A percentile compares a stretch with the other conserved stretches of the same genome.
phyloP scores from a whole-genome alignment of 2,888 invertebrate species.

The Heliconius ismenius region DNA sequence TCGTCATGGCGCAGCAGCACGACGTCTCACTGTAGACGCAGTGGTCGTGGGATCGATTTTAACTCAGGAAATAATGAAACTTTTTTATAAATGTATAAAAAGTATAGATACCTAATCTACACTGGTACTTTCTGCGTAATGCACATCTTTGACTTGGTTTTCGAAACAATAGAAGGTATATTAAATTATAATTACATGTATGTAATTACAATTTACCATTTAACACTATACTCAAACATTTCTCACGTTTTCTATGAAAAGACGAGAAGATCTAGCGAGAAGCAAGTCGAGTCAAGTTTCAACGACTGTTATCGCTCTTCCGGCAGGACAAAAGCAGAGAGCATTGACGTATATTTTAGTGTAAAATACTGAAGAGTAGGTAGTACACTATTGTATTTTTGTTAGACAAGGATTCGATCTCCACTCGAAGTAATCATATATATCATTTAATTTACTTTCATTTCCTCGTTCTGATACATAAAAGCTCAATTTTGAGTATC shows the following conservation, averaged over 20 bases:
- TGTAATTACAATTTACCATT: background rate
- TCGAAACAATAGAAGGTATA: no score
- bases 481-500: no score
- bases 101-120: no score
- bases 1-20: no score
- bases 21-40: no score
- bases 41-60: no score
- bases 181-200: background rate
- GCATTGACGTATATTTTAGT: slow-evolving; percentile 11
- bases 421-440: background rate
- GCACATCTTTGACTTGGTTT: no score
- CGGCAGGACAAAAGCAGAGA: slow-evolving; percentile 23
- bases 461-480: no score
- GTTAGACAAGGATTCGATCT: background rate
- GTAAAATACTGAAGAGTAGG: background rate
- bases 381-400: background rate
- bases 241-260: slow-evolving; percentile 16
- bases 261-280: slow-evolving; percentile 16
- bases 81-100: no score
- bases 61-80: no score
- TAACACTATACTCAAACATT: background rate
- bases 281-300: slow-evolving; percentile 31
- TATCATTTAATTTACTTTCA: no score
- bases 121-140: no score
- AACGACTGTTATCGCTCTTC: slow-evolving; percentile 38